A percentile compares a stretch with the other conserved stretches of the same genome.
phyloP scores from a whole-genome alignment of 2,113 vertebrate genomes.

The Trogon melanurus region DNA sequence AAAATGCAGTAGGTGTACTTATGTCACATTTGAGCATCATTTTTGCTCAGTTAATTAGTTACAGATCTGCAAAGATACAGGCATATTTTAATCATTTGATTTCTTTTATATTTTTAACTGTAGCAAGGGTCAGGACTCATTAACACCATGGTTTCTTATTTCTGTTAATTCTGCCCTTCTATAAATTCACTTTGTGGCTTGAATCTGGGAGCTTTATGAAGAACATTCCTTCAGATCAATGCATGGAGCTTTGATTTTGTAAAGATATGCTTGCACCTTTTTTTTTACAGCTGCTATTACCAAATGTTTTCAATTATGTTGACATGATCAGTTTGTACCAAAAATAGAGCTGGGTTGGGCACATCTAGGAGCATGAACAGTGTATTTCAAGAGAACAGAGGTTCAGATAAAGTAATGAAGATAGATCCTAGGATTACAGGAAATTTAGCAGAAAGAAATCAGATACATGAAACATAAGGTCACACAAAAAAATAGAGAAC shows the following conservation, averaged over 20 bases:
- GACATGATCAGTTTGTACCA: neutral
- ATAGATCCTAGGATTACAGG: neutral
- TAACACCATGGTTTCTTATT: neutral
- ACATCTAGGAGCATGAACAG: neutral
- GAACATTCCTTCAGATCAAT: neutral
- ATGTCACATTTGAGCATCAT: neutral
- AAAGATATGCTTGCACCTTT: neutral
- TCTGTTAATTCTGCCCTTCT: neutral
- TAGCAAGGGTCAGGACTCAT: neutral
- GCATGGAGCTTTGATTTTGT: neutral
- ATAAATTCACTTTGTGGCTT: neutral
- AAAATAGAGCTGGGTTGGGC: neutral
- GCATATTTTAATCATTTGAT: neutral
- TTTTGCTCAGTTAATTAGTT: neutral
- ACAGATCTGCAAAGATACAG: neutral
- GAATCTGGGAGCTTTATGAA: neutral
- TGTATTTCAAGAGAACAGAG: neutral
- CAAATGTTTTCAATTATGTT: neutral
- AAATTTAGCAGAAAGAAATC: neutral
- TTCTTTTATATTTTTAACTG: neutral
- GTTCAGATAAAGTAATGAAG: neutral
- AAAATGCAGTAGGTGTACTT: neutral
- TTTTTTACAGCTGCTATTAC: neutral
- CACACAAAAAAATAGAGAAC: neutral
- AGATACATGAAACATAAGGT: neutral